Conservation (phyloP, 2,888 invertebrate species). For the Adelphocoris suturalis region DNA sequence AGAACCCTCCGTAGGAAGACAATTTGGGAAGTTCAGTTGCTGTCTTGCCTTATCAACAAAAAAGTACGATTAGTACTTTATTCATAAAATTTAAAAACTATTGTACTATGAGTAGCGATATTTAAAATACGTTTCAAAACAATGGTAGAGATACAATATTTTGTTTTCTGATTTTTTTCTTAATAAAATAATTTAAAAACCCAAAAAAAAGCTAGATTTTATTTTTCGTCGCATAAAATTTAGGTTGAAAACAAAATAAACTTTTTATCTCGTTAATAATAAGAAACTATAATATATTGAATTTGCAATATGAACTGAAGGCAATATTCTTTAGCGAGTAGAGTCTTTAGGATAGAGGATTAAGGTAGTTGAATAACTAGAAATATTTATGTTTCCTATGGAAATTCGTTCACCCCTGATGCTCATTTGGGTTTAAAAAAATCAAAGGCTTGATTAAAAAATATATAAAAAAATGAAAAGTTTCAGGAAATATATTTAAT, state of each 20-base stretch:
- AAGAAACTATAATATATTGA: slow-evolving; percentile 72
- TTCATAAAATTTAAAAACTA: slow-evolving; percentile 33
- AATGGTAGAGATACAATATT: slow-evolving; percentile 40
- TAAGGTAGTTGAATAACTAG: slow-evolving; percentile 61
- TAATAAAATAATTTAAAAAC: slow-evolving; percentile 51
- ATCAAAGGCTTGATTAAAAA: slow-evolving; percentile 38
- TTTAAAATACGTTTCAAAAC: slow-evolving; percentile 27
- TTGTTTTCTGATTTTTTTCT: background rate
- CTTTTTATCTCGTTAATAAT: slow-evolving; percentile 52
- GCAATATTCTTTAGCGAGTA: slow-evolving; percentile 74
- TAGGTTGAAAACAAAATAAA: slow-evolving; percentile 40
- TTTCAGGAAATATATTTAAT: slow-evolving; percentile 29
- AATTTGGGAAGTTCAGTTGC: slow-evolving; percentile 71
- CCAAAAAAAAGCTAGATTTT: slow-evolving; percentile 62
- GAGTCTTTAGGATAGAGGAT: slow-evolving; percentile 60
- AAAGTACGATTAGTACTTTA: slow-evolving; percentile 35
- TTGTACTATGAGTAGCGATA: slow-evolving; percentile 49
- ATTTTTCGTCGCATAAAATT: background rate
- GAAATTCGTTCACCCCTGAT: slow-evolving; percentile 73
- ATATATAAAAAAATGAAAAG: slow-evolving; percentile 50
- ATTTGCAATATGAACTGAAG: slow-evolving; percentile 75
- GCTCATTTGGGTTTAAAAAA: slow-evolving; percentile 71
- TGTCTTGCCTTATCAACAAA: slow-evolving; percentile 73
- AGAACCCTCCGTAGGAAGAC: slow-evolving; percentile 65
- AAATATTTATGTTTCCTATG: slow-evolving; percentile 74